phyloP scores from a whole-genome alignment of 2,888 invertebrate species.

The Hemaris fuciformis region DNA sequence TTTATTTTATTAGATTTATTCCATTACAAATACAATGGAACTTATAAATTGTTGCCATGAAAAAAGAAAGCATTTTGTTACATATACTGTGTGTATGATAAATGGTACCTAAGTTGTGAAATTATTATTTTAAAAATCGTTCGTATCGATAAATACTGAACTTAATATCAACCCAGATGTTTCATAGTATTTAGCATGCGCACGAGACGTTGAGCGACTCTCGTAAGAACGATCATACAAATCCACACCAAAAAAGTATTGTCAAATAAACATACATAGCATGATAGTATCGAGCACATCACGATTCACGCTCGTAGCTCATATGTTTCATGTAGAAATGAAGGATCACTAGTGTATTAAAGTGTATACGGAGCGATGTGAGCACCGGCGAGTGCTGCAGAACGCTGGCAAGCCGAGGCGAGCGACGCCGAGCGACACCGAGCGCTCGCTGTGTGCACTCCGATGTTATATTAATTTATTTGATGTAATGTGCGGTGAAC shows the following conservation, averaged over 20 bases:
- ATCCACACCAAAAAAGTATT: constrained; percentile 42
- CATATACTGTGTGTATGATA: neutral
- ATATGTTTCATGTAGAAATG: neutral
- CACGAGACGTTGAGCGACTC: constrained; percentile 30
- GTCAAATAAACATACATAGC: constrained; percentile 45
- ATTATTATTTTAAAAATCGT: too few relatives aligned
- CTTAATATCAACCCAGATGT: neutral
- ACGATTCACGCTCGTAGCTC: neutral
- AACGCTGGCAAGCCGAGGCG: neutral
- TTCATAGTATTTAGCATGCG: constrained; percentile 1
- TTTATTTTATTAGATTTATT: constrained; percentile 11
- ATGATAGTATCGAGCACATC: constrained; percentile 13
- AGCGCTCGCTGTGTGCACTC: neutral
- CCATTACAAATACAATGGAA: neutral
- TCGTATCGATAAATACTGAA: neutral
- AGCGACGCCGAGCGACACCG: neutral
- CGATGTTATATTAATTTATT: constrained; percentile 62
- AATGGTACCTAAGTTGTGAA: too few relatives aligned
- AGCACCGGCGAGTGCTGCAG: neutral
- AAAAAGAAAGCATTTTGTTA: neutral
- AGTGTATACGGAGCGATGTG: too few relatives aligned
- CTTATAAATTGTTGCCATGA: neutral
- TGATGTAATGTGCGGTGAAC: constrained; percentile 57
- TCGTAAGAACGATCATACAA: constrained; percentile 35
- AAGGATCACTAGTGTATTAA: neutral